Conservation (phyloP, 2,797 vertebrate species). For the Glyptemys insculpta region DNA sequence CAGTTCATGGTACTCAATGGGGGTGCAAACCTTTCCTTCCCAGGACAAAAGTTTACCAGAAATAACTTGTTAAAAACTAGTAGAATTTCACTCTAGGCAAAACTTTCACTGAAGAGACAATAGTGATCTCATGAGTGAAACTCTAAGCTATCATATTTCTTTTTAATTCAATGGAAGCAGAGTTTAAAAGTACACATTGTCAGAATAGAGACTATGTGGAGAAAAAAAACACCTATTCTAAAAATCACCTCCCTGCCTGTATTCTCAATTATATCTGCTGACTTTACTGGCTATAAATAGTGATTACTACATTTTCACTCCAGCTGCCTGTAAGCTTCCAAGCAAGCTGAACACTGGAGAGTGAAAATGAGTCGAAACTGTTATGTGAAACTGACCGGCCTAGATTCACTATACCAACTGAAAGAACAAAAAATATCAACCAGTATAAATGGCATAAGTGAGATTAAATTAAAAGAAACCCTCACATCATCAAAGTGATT, state of each 20-base stretch:
- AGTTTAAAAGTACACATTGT: neutral
- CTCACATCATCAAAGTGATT: neutral
- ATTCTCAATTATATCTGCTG: neutral
- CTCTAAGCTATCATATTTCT: neutral
- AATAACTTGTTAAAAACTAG: neutral
- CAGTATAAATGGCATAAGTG: neutral
- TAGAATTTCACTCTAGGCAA: neutral
- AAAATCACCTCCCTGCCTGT: neutral
- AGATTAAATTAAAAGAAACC: neutral
- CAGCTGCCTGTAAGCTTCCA: neutral
- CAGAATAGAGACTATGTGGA: neutral
- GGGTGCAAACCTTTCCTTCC: neutral
- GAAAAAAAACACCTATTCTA: fast-evolving
- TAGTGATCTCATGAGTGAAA: neutral
- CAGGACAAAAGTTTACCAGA: neutral
- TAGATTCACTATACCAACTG: neutral
- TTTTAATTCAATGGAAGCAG: neutral
- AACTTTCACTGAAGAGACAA: neutral
- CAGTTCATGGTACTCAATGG: neutral
- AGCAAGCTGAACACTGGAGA: neutral
- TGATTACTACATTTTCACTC: neutral
- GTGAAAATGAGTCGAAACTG: neutral
- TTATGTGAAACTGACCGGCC: neutral
- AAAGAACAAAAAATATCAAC: fast-evolving
- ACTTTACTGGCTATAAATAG: neutral